These are phyloP conservation scores for Grapholita molesta DNA, from an alignment of 1,140 invertebrate genomes.

Conservation along the genomic window DNA sequence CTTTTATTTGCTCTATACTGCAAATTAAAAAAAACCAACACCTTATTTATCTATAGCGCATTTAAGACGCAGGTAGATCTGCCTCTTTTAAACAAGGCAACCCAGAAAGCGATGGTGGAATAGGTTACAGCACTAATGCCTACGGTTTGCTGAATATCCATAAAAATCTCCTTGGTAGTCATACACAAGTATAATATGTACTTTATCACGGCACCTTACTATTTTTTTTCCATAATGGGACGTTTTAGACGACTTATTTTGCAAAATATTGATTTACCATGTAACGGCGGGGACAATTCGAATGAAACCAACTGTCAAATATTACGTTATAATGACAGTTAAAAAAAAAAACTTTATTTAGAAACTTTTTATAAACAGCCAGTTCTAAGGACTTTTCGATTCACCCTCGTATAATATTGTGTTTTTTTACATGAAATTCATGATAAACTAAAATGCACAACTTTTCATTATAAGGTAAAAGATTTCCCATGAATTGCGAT, in stretches of 20 bases:
- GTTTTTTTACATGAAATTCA: background rate
- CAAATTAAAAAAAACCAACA: too few relatives aligned
- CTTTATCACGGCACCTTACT: background rate
- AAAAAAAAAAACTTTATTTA: background rate
- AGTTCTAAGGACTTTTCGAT: background rate
- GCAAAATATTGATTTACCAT: background rate
- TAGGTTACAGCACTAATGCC: background rate
- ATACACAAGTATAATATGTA: conserved; percentile 12
- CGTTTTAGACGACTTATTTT: background rate
- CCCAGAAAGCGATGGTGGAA: conserved; percentile 11
- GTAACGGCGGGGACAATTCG: background rate
- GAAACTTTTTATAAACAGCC: background rate
- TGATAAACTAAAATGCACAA: background rate
- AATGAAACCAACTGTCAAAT: too few relatives aligned
- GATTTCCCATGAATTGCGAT: background rate
- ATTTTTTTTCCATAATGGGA: background rate
- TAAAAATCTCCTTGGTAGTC: background rate
- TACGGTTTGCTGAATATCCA: conserved; percentile 10
- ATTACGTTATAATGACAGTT: background rate
- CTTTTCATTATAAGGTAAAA: background rate
- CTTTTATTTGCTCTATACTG: too few relatives aligned
- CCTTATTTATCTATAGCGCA: too few relatives aligned
- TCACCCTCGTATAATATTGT: background rate
- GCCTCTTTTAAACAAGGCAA: too few relatives aligned
- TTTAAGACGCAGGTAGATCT: too few relatives aligned